These are phyloP conservation scores for Anarsia innoxiella DNA, from an alignment of 2,888 invertebrate species.

Conservation along the genomic window DNA sequence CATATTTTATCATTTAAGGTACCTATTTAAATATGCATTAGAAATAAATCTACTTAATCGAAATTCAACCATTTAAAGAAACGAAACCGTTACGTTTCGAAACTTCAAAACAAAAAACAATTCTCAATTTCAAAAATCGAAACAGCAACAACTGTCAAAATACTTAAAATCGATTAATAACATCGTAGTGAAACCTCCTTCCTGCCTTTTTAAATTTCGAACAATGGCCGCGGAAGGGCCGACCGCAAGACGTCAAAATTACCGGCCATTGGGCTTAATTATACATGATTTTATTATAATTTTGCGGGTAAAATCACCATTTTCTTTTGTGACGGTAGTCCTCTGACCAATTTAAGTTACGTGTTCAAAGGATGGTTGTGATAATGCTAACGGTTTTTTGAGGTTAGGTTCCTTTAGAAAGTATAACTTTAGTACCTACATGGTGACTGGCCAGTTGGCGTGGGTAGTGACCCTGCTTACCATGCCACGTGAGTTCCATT, in stretches of 20 bases:
- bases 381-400: too few species aligned
- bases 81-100: conserved; percentile 28
- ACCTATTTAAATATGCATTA: not conserved
- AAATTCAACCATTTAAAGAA: conserved; percentile 30
- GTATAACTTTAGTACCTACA: too few species aligned
- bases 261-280: conserved; percentile 59
- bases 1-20: not conserved
- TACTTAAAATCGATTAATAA: conserved; percentile 64
- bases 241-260: conserved; percentile 65
- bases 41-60: not conserved
- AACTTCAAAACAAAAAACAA: too few species aligned
- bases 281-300: conserved; percentile 51
- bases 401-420: too few species aligned
- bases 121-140: too few species aligned
- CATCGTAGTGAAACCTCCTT: conserved; percentile 23
- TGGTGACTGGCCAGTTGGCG: too few species aligned
- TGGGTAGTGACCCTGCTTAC: too few species aligned
- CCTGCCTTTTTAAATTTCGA: conserved; percentile 37
- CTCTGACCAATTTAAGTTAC: too few species aligned
- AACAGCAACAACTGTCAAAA: conserved; percentile 70
- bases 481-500: too few species aligned
- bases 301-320: conserved; percentile 66
- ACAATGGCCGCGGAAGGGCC: conserved; percentile 67
- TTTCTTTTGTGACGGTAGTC: conserved; percentile 13
- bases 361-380: too few species aligned